phyloP scores from a whole-genome alignment of 2,797 vertebrate species.

The Helostoma temminkii region DNA sequence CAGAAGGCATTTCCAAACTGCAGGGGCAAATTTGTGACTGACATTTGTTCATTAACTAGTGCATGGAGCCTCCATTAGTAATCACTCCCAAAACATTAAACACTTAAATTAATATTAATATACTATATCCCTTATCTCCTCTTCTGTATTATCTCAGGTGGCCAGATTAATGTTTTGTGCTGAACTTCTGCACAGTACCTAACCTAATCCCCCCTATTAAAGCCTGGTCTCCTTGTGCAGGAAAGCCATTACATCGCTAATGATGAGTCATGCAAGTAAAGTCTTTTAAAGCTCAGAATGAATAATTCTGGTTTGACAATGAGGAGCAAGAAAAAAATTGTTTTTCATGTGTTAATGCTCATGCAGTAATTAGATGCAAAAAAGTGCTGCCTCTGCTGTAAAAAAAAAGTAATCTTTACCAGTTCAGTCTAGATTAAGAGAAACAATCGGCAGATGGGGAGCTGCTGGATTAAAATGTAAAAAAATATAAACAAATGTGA shows the following conservation, averaged over 20 bases:
- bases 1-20: neutral
- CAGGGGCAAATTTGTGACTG: constrained; percentile 6
- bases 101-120: constrained; percentile 54
- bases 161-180: constrained; percentile 63
- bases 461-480: neutral
- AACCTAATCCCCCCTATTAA: constrained; percentile 66
- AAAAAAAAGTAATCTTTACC: constrained; percentile 28
- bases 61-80: constrained; percentile 25
- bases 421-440: neutral
- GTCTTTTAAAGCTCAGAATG: constrained; percentile 35
- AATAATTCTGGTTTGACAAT: constrained; percentile 34
- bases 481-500: too few species aligned
- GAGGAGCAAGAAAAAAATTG: constrained; percentile 27
- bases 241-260: constrained; percentile 53
- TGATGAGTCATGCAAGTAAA: constrained; percentile 44
- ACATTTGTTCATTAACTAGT: neutral
- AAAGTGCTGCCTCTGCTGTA: constrained; percentile 12
- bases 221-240: constrained; percentile 51
- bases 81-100: constrained; percentile 46
- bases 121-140: constrained; percentile 54
- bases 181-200: constrained; percentile 28
- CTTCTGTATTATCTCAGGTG: constrained; percentile 60
- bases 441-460: too few species aligned
- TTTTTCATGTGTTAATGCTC: constrained; percentile 13
- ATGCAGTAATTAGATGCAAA: constrained; percentile 31